phyloP scores from a whole-genome alignment of 2,888 invertebrate species.

The Reticulitermes lucifugus region DNA sequence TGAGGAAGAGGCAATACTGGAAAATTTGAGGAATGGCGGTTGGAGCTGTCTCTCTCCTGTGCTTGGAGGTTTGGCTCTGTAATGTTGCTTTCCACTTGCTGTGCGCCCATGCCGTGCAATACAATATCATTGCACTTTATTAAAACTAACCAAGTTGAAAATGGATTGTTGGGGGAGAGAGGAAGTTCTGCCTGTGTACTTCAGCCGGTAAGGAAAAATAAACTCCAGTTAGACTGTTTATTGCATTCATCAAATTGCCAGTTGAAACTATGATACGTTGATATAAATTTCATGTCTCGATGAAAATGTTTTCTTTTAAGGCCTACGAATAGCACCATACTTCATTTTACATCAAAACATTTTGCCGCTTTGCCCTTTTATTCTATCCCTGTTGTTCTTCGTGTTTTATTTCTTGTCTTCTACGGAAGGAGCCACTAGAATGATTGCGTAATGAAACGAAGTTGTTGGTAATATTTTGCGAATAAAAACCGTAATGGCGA shows the following conservation, averaged over 20 bases:
- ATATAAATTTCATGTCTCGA: background rate
- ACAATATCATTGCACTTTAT: background rate
- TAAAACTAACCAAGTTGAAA: conserved; percentile 23
- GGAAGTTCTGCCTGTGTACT: background rate
- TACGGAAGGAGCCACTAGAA: background rate
- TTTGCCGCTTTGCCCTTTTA: background rate
- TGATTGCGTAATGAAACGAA: background rate
- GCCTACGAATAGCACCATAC: background rate
- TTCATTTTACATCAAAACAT: background rate
- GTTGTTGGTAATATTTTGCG: background rate
- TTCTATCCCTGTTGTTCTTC: background rate
- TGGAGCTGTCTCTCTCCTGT: background rate
- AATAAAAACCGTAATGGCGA: background rate
- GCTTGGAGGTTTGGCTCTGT: background rate
- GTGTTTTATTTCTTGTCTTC: background rate
- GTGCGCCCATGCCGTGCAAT: background rate
- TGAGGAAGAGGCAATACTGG: background rate
- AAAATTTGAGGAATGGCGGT: background rate
- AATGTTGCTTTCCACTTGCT: background rate
- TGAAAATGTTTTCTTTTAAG: background rate
- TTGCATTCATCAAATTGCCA: background rate
- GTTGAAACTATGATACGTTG: background rate
- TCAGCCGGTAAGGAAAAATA: background rate
- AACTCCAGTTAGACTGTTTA: conserved; percentile 2
- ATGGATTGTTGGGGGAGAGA: background rate